Evolutionary conservation across 1,140 invertebrate genomes (phyloP), one percentile per base, ranked within the genome.

Genomic region (Rhopalosiphum maidis): DNA sequence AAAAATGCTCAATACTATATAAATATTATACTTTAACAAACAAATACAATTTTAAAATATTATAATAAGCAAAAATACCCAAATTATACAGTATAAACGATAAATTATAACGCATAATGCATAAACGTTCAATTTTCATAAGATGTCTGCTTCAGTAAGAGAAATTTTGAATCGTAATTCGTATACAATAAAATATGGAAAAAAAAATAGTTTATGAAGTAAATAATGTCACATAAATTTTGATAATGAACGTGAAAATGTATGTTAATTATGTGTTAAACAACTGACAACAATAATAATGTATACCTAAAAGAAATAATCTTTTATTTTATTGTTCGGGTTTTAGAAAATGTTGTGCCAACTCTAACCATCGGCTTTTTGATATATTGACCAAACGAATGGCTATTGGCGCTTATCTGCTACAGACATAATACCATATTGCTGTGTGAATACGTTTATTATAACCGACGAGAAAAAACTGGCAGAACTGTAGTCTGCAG

Each of bases 151-250:
- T 60, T 60, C 25, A 51, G 48, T 21, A 4, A 51, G 48, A 18
- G 48, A 51, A 51, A 51, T 51, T 15, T 18, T 30, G 30, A 68
- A 77, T n/a, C 60, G 30, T 60, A 11, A 68, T n/a, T n/a, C 30
- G 30, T 60, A 11, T 77, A 77, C 30, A 77, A 77, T n/a, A 77
- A 77, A 77, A n/a, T 77, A n/a, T n/a, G 60, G 15, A 77, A 77
- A n/a, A 77, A 25, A 23, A 25, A 43, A 1, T 43, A 85, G 25
- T 43, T 85, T 41, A 43, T 25, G 37, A 25, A 25, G 83, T 85
- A 41, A 85, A 85, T 85, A 85, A 85, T 41, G 83, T 85, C 83
- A 25, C 22, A 85, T 85, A 85, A 41, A 85, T 85, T 43, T 85
- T 85, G 22, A 85, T 25, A 43, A 83, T 83, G 23, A 85, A 3